Evolutionary conservation across 2,888 invertebrate genomes (phyloP), one percentile per base, ranked within the genome.

Genomic region (Noctua janthe): DNA sequence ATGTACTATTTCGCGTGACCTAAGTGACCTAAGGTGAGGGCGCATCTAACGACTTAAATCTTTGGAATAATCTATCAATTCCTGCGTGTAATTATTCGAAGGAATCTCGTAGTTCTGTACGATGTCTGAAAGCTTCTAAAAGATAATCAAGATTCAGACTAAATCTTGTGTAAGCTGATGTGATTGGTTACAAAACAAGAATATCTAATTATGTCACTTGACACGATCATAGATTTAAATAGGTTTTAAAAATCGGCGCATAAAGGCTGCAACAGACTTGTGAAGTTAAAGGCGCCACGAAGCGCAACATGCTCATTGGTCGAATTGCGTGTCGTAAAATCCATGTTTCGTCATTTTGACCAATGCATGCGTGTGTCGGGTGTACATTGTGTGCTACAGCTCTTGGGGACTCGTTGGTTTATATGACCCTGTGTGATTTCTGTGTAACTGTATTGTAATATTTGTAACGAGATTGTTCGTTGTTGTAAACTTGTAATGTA

Each of bases 401-500:
- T 7, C 43, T 15, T 69, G n/a, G 15, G 15, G 6, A 59, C 1
- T 69, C 43, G 35, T 76, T 43, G 59, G 20, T 59, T n/a, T 15
- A 59, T 13, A 62, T 54, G 10, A 17, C 23, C 17, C 17, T 56
- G n/a, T 70, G 15, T 70, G 17, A 76, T 15, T 43, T 49, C 8
- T 20, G 11, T 20, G 51, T 59, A 59, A 71, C 17, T 71, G 39
- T 77, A n/a, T 54, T 64, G 20, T 79, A 51, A 54, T 75, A 73
- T 59, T 66, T 67, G 5, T 56, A 56, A 80, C 20, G 20, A 54
- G 7, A 59, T 59, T 11, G 49, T 86, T 64, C 10, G 62, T 82
- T 73, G 56, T 78, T 87, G 20, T 86, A 67, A 77, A 66, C 29
- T 86, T 82, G 66, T 78, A 69, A 8, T 71, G 69, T 71, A 70